Conservation (phyloP, 2,888 invertebrate genomes). For the Cheilosia scutellata region DNA sequence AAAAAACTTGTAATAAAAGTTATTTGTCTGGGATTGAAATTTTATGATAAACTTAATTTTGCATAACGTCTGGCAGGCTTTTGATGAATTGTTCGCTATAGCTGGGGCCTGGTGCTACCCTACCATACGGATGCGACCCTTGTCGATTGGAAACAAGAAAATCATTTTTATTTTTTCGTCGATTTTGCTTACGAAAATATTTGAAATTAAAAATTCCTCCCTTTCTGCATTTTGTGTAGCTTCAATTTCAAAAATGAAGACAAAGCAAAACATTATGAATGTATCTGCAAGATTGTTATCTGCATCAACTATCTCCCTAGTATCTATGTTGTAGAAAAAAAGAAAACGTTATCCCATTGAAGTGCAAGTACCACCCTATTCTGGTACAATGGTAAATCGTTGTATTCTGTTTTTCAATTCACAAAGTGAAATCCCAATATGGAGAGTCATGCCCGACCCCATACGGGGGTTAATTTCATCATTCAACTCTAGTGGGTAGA, state of each 20-base stretch:
- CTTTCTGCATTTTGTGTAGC: conserved; percentile 14
- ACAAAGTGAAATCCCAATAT: conserved; percentile 60
- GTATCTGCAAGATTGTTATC: conserved; percentile 72
- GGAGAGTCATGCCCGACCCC: conserved; percentile 4
- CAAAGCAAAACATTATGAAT: conserved; percentile 46
- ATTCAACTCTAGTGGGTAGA: conserved; percentile 47
- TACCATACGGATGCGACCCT: not conserved
- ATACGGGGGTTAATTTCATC: conserved; percentile 67
- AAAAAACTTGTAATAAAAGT: conserved; percentile 51
- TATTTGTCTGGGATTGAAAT: conserved; percentile 73
- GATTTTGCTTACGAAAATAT: conserved; percentile 47
- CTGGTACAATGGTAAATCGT: conserved; percentile 60
- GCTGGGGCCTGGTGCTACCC: not conserved
- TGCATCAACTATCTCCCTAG: conserved; percentile 53
- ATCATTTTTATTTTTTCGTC: conserved; percentile 14
- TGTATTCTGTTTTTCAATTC: conserved; percentile 72
- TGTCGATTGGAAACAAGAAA: not conserved
- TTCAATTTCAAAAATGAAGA: conserved; percentile 25
- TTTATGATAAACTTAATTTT: conserved; percentile 75
- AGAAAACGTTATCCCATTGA: conserved; percentile 37
- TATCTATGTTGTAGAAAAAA: conserved; percentile 37
- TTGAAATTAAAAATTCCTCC: conserved; percentile 68
- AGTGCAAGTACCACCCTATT: not conserved
- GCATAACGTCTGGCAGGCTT: conserved; percentile 68
- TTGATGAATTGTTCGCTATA: conserved; percentile 59